Conservation (phyloP, 2,888 invertebrate species). For the Hypomecis atomaria region DNA sequence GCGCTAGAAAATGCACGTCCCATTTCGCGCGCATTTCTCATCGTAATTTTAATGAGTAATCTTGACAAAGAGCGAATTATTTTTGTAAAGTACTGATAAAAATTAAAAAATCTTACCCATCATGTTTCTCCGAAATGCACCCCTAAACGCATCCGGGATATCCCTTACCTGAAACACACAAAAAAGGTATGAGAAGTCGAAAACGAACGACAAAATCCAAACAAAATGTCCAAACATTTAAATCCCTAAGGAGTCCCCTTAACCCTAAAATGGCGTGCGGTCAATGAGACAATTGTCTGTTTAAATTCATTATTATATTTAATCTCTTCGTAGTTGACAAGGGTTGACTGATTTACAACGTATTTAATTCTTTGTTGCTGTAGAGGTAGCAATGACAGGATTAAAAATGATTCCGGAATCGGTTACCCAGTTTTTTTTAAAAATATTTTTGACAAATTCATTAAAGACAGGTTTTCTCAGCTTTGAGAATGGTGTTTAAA, state of each 20-base stretch:
- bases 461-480: conserved; percentile 21
- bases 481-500: background rate
- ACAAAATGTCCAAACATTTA: conserved; percentile 37
- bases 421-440: conserved; percentile 32
- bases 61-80: too few species aligned
- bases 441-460: conserved; percentile 26
- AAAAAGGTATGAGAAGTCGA: conserved; percentile 34
- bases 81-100: background rate
- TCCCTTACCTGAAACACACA: conserved; percentile 52
- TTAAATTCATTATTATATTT: conserved; percentile 41
- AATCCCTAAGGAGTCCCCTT: conserved; percentile 38
- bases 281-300: conserved; percentile 38
- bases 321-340: conserved; percentile 38
- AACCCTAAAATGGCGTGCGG: conserved; percentile 40
- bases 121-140: conserved; percentile 17
- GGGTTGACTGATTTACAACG: conserved; percentile 51
- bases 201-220: conserved; percentile 33
- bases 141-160: conserved; percentile 1
- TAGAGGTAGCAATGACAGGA: conserved; percentile 57
- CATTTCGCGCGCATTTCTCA: conserved; percentile 7
- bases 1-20: conserved; percentile 11
- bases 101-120: conserved; percentile 18
- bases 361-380: conserved; percentile 39
- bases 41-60: background rate
- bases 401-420: conserved; percentile 43